Evolutionary conservation across 1,140 invertebrate species (phyloP).

Genomic region (Forficula auricularia): DNA sequence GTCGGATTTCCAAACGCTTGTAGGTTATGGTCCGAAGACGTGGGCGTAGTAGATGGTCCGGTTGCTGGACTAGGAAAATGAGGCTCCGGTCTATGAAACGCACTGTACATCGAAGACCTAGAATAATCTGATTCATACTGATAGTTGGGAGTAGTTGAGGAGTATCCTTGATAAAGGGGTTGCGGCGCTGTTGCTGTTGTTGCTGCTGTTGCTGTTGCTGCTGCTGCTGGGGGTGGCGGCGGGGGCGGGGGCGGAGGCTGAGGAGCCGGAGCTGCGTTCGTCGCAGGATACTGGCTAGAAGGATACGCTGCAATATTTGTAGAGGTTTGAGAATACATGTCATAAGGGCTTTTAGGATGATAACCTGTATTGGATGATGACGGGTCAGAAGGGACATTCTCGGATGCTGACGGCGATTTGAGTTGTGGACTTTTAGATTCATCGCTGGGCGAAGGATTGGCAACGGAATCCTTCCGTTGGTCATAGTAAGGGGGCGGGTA

Average conservation of each 20-base stretch:
- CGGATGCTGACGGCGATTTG: constrained; percentile 11
- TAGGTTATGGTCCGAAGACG: constrained; percentile 9
- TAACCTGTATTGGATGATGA: constrained; percentile 17
- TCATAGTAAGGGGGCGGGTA: too few species aligned
- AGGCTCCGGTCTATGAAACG: constrained; percentile 26
- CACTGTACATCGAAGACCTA: constrained; percentile 26
- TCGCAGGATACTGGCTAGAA: constrained; percentile 17
- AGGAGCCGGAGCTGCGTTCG: constrained; percentile 17
- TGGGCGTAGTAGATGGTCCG: constrained; percentile 22
- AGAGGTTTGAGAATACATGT: constrained; percentile 15
- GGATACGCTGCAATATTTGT: constrained; percentile 19
- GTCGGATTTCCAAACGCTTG: constrained; percentile 2
- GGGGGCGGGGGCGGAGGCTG: constrained; percentile 16
- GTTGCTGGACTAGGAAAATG: constrained; percentile 20
- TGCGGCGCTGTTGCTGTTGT: constrained; percentile 16
- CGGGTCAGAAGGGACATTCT: constrained; percentile 16
- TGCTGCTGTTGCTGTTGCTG: constrained; percentile 15
- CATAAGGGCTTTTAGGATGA: constrained; percentile 18
- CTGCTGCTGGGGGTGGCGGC: constrained; percentile 11
- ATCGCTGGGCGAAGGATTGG: constrained; percentile 22
- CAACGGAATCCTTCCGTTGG: constrained; percentile 18
- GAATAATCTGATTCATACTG: constrained; percentile 29
- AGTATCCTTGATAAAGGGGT: constrained; percentile 18
- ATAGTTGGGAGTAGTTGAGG: constrained; percentile 25
- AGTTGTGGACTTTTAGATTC: constrained; percentile 23